phyloP scores from a whole-genome alignment of 2,797 vertebrate genomes.

The Pygocentrus nattereri region DNA sequence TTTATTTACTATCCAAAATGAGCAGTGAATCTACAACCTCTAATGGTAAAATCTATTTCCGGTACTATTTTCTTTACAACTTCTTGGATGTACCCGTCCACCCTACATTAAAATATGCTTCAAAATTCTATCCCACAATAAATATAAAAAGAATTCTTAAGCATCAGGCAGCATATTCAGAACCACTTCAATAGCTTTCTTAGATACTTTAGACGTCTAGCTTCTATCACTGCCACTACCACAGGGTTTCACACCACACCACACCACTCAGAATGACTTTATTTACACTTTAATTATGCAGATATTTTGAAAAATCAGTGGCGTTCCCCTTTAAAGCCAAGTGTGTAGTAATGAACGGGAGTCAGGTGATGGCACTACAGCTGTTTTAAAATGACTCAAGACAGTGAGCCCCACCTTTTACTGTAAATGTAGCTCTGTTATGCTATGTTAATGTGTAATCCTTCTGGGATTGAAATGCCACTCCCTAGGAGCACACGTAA shows the following conservation, averaged over 20 bases:
- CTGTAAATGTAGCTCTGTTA: background rate
- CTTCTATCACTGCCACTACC: too few relatives aligned
- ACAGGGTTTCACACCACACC: background rate
- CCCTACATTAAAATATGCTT: too few relatives aligned
- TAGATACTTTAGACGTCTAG: too few relatives aligned
- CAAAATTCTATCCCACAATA: too few relatives aligned
- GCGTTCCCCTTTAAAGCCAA: background rate
- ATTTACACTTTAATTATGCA: background rate
- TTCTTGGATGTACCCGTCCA: too few relatives aligned
- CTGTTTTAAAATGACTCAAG: background rate
- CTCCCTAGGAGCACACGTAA: conserved; percentile 13
- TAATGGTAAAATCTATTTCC: background rate
- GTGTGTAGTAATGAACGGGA: background rate
- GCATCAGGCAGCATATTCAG: too few relatives aligned
- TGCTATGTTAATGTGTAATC: conserved; percentile 7
- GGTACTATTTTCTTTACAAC: background rate
- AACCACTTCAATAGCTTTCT: too few relatives aligned
- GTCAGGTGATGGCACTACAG: conserved; percentile 17
- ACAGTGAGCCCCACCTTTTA: background rate
- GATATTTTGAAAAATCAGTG: background rate
- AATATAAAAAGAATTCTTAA: too few relatives aligned
- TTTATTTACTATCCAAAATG: background rate
- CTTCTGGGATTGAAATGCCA: conserved; percentile 16
- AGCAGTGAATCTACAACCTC: background rate
- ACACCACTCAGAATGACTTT: background rate